phyloP scores from a whole-genome alignment of 2,113 vertebrate genomes.

The Elephantulus edwardii region DNA sequence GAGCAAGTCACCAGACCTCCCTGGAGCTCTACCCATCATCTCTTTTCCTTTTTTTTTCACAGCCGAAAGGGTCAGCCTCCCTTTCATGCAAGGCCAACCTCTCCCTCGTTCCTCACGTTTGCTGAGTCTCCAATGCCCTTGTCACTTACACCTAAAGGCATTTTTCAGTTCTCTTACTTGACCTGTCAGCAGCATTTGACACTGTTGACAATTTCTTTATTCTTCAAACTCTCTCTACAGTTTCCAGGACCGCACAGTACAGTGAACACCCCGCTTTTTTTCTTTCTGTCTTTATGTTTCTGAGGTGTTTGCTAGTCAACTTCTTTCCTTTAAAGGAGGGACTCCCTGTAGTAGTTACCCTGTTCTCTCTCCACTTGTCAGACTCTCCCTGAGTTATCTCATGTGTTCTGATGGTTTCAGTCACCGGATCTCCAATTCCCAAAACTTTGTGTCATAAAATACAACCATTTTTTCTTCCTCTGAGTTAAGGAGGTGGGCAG shows the following conservation, averaged over 20 bases:
- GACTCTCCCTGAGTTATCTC: neutral
- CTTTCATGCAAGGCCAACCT: neutral
- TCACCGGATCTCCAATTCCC: neutral
- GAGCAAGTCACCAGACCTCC: neutral
- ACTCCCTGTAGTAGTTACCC: neutral
- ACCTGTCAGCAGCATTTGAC: conserved; percentile 25
- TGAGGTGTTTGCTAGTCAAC: neutral
- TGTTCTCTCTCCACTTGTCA: neutral
- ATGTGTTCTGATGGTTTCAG: neutral
- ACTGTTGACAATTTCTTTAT: conserved; percentile 1
- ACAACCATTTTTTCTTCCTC: neutral
- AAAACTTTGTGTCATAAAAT: neutral
- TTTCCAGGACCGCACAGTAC: neutral
- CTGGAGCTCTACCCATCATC: neutral
- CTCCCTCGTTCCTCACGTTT: no score
- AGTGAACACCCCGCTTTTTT: neutral
- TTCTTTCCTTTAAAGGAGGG: neutral
- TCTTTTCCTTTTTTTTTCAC: no score
- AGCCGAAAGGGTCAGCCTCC: neutral
- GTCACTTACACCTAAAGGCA: conserved; percentile 43
- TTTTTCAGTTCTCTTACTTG: conserved; percentile 30
- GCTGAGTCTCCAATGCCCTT: conserved; percentile 26
- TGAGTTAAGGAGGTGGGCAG: neutral
- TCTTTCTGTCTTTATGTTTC: neutral
- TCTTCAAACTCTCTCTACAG: conserved; percentile 12